A percentile compares a stretch with the other conserved stretches of the same genome.
Conservation (phyloP, 2,797 vertebrate genomes). For the Pipistrellus pipistrellus region DNA sequence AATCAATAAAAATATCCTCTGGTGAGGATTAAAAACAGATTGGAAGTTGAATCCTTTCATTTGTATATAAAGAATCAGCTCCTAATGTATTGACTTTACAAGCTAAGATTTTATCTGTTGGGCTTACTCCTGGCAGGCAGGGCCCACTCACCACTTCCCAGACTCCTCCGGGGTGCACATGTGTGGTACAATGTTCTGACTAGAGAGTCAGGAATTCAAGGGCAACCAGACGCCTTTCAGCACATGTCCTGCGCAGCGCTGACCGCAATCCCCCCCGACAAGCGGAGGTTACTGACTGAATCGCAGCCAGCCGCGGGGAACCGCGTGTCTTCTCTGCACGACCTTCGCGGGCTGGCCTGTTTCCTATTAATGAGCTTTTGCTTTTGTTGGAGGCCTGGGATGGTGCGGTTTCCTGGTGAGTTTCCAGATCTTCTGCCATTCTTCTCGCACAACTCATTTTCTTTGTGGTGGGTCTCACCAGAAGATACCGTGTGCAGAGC, state of each 20-base stretch:
- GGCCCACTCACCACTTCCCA: neutral
- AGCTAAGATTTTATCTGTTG: constrained; percentile 10
- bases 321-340: constrained; percentile 58
- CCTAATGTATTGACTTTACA: constrained; percentile 28
- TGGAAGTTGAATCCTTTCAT: too few relatives aligned
- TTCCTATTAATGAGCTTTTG: constrained; percentile 72
- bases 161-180: constrained; percentile 66
- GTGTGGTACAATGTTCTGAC: constrained; percentile 60
- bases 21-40: too few relatives aligned
- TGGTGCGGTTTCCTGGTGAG: constrained; percentile 70
- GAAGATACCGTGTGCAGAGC: constrained; percentile 36
- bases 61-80: constrained; percentile 19
- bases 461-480: constrained; percentile 79
- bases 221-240: constrained; percentile 74
- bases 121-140: neutral
- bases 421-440: constrained; percentile 73
- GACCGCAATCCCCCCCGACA: constrained; percentile 78
- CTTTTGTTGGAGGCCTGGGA: constrained; percentile 51
- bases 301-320: constrained; percentile 66
- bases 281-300: constrained; percentile 77
- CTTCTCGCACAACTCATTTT: constrained; percentile 57
- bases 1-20: too few relatives aligned
- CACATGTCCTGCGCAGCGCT: constrained; percentile 69
- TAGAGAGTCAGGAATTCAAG: constrained; percentile 76
- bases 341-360: constrained; percentile 74